These are phyloP conservation scores for Burhinus oedicnemus DNA, from an alignment of 2,113 vertebrate species.

Conservation along the genomic window DNA sequence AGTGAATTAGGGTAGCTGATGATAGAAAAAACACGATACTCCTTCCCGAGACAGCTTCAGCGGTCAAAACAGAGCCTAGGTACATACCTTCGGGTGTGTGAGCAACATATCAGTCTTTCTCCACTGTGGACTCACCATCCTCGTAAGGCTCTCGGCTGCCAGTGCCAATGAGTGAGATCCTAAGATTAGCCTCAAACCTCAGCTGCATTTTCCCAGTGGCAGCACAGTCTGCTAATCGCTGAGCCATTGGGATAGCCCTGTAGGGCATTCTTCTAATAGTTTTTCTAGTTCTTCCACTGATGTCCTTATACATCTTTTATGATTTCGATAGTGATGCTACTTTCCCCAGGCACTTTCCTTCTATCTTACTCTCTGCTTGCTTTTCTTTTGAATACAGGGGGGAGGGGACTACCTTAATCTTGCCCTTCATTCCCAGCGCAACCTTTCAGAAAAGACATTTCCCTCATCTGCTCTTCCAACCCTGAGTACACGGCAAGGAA, in stretches of 20 bases:
- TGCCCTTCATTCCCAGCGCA: background rate
- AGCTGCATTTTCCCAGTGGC: background rate
- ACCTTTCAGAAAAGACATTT: conserved; percentile 15
- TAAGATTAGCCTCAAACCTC: background rate
- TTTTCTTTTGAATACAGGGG: background rate
- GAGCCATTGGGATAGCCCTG: conserved; percentile 36
- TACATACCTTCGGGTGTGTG: background rate
- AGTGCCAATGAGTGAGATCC: background rate
- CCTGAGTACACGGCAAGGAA: background rate
- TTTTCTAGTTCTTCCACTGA: conserved; percentile 58
- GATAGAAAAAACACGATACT: background rate
- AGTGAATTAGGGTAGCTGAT: background rate
- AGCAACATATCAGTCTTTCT: background rate
- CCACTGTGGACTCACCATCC: background rate
- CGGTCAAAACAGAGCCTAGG: background rate
- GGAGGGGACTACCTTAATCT: conserved; percentile 4
- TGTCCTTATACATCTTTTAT: conserved; percentile 70
- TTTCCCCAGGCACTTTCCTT: conserved; percentile 56
- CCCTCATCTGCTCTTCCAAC: background rate
- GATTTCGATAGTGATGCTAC: conserved; percentile 50
- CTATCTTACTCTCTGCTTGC: conserved; percentile 26
- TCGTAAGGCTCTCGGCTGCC: background rate
- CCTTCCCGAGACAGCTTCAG: background rate
- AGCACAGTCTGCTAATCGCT: conserved; percentile 2
- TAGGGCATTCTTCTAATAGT: conserved; percentile 54